Conservation (phyloP, 2,888 invertebrate genomes). For the Schrankia costaestrigalis region DNA sequence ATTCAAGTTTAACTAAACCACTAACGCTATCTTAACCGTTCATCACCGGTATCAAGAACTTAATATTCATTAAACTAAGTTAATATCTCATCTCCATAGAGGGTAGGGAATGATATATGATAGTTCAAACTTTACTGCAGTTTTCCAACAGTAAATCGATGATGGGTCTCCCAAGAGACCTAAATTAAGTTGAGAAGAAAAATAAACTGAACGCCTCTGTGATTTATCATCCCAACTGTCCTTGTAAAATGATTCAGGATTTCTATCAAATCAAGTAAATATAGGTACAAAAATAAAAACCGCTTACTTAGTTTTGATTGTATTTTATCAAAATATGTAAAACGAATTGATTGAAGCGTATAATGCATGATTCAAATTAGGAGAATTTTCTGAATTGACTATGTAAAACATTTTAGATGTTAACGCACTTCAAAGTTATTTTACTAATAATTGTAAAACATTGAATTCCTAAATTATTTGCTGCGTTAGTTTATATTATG, state of each 20-base stretch:
- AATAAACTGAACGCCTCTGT: constrained; percentile 19
- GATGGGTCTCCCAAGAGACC: constrained; percentile 16
- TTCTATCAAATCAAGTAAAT: constrained; percentile 8
- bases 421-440: too few species aligned
- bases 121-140: constrained; percentile 18
- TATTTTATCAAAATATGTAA: too few species aligned
- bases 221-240: constrained; percentile 25
- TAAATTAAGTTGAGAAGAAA: constrained; percentile 26
- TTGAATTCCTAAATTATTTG: too few species aligned
- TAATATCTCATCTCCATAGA: constrained; percentile 16
- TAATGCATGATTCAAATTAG: not conserved
- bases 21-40: too few species aligned
- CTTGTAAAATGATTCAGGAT: constrained; percentile 8
- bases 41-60: not conserved
- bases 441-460: too few species aligned
- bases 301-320: not conserved
- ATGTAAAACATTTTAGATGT: not conserved
- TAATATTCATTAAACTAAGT: not conserved
- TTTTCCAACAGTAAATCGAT: constrained; percentile 21
- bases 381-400: not conserved
- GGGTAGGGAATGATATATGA: constrained; percentile 23
- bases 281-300: constrained; percentile 9
- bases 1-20: too few species aligned
- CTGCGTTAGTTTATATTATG: too few species aligned
- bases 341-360: not conserved